Base-by-base conservation (phyloP, 2,113 vertebrate species). In the Misgurnus anguillicaudatus region DNA sequence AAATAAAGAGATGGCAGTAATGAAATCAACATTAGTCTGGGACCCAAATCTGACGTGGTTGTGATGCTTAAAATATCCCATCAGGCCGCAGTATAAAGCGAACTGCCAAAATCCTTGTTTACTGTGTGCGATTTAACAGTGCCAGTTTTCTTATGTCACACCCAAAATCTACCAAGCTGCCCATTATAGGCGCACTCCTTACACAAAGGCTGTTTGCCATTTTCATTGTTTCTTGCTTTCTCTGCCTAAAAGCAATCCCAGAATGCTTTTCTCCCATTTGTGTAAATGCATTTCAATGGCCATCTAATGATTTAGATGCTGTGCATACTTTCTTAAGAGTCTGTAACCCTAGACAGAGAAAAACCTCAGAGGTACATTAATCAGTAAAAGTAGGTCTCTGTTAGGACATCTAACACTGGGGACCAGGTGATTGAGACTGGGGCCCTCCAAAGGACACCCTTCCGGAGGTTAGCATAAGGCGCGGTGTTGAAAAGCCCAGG, bases 401-500 rank as follows among this genome's bases (percentile, higher is more conserved):
- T 61, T 72, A 41, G 68, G 77, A 78, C 77, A 78, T 61, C 77
- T 36, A 79, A 79, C 67, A 79, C 77, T 63, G 58, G 57, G 72
- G 72, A 74, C 39, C 72, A 62, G 41, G 72, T 62, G 72, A 62
- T 62, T 74, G 72, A 74, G 74, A 75, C 41, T 36, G 72, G 72
- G 72, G 72, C 58, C 72, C 72, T 62, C 60, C 39, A 75, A 21
- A 48, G 72, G 58, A 62, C 72, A 14, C 38, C 19, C 72, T 75
- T 75, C 71, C 72, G 72, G 72, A 75, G 72, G 21, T 24, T 62
- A 62, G 9, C 60, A 31, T 62, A 58, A 45, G 72, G 61, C 51
- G 5, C 19, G 2, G 74, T 31, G 71, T 51, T 81, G 83, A 81
- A 76, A 83, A 63, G 79, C 73, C 62, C 66, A 80, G 79, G 78